Conservation (phyloP, 2,113 vertebrate species). For the Larimichthys crocea region DNA sequence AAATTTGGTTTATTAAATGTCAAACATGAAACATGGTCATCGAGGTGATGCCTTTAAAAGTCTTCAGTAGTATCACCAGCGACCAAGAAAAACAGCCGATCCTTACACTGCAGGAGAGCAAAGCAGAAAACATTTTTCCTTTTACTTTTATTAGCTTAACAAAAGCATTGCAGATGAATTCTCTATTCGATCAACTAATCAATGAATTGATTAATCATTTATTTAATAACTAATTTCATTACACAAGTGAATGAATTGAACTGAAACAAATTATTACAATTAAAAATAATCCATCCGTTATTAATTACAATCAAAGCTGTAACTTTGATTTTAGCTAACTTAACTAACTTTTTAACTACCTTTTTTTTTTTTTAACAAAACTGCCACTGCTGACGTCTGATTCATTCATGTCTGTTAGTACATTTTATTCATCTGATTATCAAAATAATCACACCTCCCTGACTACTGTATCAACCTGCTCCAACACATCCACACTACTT, state of each 20-base stretch:
- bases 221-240: neutral
- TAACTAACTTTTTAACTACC: no score
- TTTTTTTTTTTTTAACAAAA: neutral
- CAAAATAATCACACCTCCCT: neutral
- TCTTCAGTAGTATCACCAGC: neutral
- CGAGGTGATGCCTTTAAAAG: neutral
- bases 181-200: neutral
- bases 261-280: no score
- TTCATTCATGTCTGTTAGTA: no score
- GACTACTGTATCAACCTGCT: conserved; percentile 18
- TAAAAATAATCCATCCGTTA: no score
- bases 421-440: neutral
- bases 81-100: neutral
- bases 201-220: neutral
- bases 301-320: neutral
- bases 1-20: neutral
- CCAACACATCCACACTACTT: conserved; percentile 29
- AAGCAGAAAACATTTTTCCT: neutral
- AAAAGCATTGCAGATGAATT: neutral
- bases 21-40: neutral
- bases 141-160: neutral
- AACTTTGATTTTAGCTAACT: no score
- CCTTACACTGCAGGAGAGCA: neutral
- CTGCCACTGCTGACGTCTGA: neutral
- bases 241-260: no score